Evolutionary conservation across 35 echinoderm and acorn worm species (phyloP).

Genomic region (Strongylocentrotus purpuratus): DNA sequence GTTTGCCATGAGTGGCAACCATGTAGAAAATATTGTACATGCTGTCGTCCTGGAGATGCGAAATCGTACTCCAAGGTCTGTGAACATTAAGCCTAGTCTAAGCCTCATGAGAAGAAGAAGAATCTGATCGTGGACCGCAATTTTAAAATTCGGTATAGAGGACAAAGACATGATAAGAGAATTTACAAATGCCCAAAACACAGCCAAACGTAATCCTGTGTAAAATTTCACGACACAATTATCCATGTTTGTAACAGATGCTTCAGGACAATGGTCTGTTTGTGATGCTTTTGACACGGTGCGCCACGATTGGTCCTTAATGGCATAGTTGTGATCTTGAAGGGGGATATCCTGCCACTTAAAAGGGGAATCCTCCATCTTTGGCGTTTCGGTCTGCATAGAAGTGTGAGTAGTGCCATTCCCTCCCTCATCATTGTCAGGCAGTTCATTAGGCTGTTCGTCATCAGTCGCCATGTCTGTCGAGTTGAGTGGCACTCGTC

Average conservation of each 20-base stretch:
- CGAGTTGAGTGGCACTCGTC: not conserved
- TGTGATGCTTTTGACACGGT: not conserved
- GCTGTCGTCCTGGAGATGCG: constrained; percentile 38
- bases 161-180: not conserved
- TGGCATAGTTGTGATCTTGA: not conserved
- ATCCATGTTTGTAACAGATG: constrained; percentile 34
- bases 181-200: constrained; percentile 47
- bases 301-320: not conserved
- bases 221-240: constrained; percentile 40
- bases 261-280: constrained; percentile 8
- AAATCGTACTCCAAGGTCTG: constrained; percentile 36
- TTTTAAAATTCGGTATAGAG: not conserved
- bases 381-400: not conserved
- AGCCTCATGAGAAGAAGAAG: constrained; percentile 47
- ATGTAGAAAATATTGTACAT: constrained; percentile 55
- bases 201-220: not conserved
- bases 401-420: not conserved
- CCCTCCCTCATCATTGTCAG: not conserved
- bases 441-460: not conserved
- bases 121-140: constrained; percentile 40
- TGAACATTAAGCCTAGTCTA: constrained; percentile 51
- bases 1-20: constrained; percentile 51
- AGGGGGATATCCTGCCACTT: not conserved
- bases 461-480: not conserved
- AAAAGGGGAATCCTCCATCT: too few species aligned